A percentile compares a stretch with the other conserved stretches of the same genome.
Conservation (phyloP, 2,113 vertebrate genomes). For the Perca flavescens region DNA sequence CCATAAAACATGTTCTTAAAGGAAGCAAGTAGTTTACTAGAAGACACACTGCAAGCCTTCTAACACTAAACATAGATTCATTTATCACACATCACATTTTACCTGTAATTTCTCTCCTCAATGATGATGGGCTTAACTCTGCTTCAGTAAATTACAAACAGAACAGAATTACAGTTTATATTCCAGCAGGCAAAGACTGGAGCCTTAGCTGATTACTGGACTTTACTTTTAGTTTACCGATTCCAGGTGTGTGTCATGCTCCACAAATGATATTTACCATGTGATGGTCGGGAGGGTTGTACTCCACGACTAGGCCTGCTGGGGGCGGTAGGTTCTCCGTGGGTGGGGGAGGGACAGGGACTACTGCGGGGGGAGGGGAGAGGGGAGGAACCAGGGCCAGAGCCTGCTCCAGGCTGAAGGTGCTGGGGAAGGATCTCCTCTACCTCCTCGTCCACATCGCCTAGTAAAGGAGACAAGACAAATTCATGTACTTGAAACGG, state of each 20-base stretch:
- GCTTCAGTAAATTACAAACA: slow-evolving; percentile 63
- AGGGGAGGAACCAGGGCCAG: slow-evolving; percentile 88
- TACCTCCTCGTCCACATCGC: slow-evolving; percentile 95
- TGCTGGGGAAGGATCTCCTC: slow-evolving; percentile 96
- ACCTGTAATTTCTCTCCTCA: slow-evolving; percentile 76
- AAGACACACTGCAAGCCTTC: slow-evolving; percentile 24
- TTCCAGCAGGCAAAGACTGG: background rate
- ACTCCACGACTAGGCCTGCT: slow-evolving; percentile 86
- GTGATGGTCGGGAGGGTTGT: slow-evolving; percentile 85
- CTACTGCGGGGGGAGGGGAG: slow-evolving; percentile 91
- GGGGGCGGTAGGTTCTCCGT: slow-evolving; percentile 86
- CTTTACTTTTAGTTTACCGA: background rate
- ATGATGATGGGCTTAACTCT: slow-evolving; percentile 71
- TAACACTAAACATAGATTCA: slow-evolving; percentile 21
- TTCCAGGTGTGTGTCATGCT: background rate
- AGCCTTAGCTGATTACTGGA: background rate
- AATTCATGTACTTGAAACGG: background rate
- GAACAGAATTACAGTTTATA: slow-evolving; percentile 55
- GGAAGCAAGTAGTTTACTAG: slow-evolving; percentile 15
- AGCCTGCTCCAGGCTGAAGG: slow-evolving; percentile 88
- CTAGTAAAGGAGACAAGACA: slow-evolving; percentile 73
- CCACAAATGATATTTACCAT: slow-evolving; percentile 70
- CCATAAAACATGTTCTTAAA: background rate
- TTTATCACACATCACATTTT: slow-evolving; percentile 51
- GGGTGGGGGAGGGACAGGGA: slow-evolving; percentile 94